Conservation (phyloP, 2,888 invertebrate species). For the Ptilodon capucinus region DNA sequence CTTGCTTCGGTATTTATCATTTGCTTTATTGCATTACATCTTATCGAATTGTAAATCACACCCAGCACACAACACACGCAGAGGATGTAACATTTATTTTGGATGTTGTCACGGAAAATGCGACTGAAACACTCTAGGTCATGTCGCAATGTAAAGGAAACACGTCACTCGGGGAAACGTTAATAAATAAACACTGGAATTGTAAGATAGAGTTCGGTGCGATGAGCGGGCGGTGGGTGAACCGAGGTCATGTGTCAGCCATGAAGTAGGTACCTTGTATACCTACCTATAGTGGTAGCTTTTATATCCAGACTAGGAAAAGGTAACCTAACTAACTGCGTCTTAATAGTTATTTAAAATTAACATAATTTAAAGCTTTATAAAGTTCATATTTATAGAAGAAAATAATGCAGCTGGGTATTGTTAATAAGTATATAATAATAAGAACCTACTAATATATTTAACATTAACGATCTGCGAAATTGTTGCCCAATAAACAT, state of each 20-base stretch:
- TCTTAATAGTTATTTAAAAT: too few relatives aligned
- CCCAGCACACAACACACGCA: slow-evolving; percentile 20
- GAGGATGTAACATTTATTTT: slow-evolving; percentile 11
- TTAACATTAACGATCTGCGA: too few relatives aligned
- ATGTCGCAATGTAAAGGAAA: slow-evolving; percentile 22
- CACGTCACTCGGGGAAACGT: slow-evolving; percentile 30
- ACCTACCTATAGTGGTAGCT: too few relatives aligned
- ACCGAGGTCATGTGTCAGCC: not conserved
- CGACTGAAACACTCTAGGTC: slow-evolving; percentile 19
- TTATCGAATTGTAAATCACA: slow-evolving; percentile 14
- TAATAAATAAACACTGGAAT: slow-evolving; percentile 21
- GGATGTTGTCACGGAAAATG: slow-evolving; percentile 18
- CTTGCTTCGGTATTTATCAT: slow-evolving; percentile 21
- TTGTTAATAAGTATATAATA: too few relatives aligned
- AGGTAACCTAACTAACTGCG: too few relatives aligned
- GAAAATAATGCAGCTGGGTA: too few relatives aligned
- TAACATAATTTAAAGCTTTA: too few relatives aligned
- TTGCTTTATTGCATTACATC: slow-evolving; percentile 15
- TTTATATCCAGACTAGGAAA: too few relatives aligned
- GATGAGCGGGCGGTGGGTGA: not conserved
- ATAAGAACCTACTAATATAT: too few relatives aligned
- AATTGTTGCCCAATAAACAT: too few relatives aligned
- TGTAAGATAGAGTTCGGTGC: slow-evolving; percentile 10
- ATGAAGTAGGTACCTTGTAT: not conserved
- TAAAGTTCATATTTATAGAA: too few relatives aligned